Evolutionary conservation across 2,113 vertebrate species (phyloP).

Genomic region (Oceanodroma tethys): DNA sequence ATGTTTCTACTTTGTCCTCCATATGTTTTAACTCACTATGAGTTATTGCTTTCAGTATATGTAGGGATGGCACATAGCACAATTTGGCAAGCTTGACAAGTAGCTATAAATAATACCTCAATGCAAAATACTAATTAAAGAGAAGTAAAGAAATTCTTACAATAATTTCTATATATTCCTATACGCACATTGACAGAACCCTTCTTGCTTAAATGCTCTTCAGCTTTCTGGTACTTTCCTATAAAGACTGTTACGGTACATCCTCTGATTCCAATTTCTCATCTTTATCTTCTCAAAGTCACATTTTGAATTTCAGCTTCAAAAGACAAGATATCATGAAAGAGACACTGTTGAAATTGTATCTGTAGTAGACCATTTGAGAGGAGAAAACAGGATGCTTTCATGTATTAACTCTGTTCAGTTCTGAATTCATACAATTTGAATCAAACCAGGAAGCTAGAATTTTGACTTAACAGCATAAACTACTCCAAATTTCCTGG

Average conservation of each 20-base stretch:
- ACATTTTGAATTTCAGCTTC: constrained; percentile 29
- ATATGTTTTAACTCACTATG: background rate
- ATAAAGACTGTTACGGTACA: background rate
- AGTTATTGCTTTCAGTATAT: background rate
- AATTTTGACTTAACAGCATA: constrained; percentile 15
- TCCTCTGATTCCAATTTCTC: background rate
- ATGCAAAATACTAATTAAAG: background rate
- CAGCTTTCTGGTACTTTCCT: background rate
- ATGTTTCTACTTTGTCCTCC: background rate
- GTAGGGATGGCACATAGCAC: background rate
- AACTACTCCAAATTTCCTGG: background rate
- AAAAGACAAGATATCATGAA: background rate
- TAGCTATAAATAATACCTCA: background rate
- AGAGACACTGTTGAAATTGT: constrained; percentile 1
- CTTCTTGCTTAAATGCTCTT: background rate
- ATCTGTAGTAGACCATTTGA: background rate
- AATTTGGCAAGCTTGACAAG: background rate
- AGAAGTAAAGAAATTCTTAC: background rate
- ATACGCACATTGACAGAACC: background rate
- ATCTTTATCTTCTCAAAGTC: background rate
- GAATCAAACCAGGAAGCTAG: background rate
- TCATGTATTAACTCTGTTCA: background rate
- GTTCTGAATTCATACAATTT: background rate
- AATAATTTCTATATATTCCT: background rate
- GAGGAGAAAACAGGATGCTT: constrained; percentile 29